These are phyloP conservation scores for Dryoscopus gambensis DNA, from an alignment of 2,113 vertebrate species.

Conservation along the genomic window DNA sequence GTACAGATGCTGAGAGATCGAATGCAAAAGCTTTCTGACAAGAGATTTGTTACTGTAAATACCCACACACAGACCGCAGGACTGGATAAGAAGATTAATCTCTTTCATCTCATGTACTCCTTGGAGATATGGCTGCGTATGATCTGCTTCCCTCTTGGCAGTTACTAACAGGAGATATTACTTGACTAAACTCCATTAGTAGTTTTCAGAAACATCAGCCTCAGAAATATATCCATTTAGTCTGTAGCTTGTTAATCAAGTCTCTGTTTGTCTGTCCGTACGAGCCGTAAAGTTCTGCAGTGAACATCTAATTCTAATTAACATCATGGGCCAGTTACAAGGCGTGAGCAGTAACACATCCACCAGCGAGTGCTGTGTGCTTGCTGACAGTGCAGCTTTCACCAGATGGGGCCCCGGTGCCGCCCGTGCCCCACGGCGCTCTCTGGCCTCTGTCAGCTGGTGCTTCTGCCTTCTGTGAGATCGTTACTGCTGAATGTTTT, in stretches of 20 bases:
- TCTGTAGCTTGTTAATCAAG: slow-evolving; percentile 51
- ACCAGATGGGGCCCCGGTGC: slow-evolving; percentile 42
- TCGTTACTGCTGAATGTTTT: neutral
- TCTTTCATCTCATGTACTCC: neutral
- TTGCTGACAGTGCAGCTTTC: slow-evolving; percentile 42
- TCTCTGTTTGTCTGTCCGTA: slow-evolving; percentile 34
- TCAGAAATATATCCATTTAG: slow-evolving; percentile 42
- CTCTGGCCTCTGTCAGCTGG: slow-evolving; percentile 29
- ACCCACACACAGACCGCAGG: neutral
- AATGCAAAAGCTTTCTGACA: neutral
- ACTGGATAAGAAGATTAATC: neutral
- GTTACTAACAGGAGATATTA: neutral
- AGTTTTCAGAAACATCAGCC: slow-evolving; percentile 53
- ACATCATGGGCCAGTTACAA: slow-evolving; percentile 40
- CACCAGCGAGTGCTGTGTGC: slow-evolving; percentile 15
- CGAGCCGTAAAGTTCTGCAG: slow-evolving; percentile 48
- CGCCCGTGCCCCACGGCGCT: neutral
- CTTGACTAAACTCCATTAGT: slow-evolving; percentile 20
- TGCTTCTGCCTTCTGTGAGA: slow-evolving; percentile 24
- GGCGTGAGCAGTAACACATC: neutral
- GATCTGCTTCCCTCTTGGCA: neutral
- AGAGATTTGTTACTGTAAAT: neutral
- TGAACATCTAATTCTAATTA: slow-evolving; percentile 57
- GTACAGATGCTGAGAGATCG: neutral
- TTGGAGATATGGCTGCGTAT: neutral